A percentile compares a stretch with the other conserved stretches of the same genome.
These are phyloP conservation scores for Channa argus DNA, from an alignment of 2,113 vertebrate species.

Conservation along the genomic window DNA sequence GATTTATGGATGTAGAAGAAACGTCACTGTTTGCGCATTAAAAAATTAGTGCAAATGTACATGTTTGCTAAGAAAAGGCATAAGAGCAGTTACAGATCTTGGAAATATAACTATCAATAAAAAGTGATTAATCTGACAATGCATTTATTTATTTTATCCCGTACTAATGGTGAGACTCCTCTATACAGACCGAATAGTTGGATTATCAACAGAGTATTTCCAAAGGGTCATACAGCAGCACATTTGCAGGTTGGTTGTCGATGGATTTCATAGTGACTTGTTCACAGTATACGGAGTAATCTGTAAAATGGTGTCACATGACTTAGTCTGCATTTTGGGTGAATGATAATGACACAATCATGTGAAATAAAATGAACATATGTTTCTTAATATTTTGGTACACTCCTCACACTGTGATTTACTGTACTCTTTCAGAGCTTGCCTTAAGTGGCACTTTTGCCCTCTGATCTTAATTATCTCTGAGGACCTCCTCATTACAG, in stretches of 20 bases:
- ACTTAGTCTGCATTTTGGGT: background rate
- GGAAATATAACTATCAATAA: too few relatives aligned
- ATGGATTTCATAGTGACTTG: too few relatives aligned
- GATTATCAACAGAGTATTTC: background rate
- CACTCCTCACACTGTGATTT: slow-evolving; percentile 10
- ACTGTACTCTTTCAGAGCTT: slow-evolving; percentile 21
- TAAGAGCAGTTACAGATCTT: too few relatives aligned
- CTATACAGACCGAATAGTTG: background rate
- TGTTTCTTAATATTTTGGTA: slow-evolving; percentile 4
- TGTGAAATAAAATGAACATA: background rate
- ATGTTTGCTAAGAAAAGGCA: too few relatives aligned
- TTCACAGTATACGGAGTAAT: too few relatives aligned
- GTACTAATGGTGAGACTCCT: background rate
- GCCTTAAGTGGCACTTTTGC: slow-evolving; percentile 49
- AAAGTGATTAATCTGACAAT: too few relatives aligned
- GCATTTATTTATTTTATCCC: too few relatives aligned
- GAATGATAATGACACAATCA: background rate
- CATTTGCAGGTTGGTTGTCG: background rate
- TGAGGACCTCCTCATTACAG: slow-evolving; percentile 69
- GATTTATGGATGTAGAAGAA: too few relatives aligned
- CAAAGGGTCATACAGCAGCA: background rate
- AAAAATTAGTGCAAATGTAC: too few relatives aligned
- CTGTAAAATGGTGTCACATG: background rate
- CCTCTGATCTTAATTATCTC: slow-evolving; percentile 76
- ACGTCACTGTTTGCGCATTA: too few relatives aligned